Base-by-base conservation (phyloP, 2,113 vertebrate species). In the Nymphicus hollandicus region DNA sequence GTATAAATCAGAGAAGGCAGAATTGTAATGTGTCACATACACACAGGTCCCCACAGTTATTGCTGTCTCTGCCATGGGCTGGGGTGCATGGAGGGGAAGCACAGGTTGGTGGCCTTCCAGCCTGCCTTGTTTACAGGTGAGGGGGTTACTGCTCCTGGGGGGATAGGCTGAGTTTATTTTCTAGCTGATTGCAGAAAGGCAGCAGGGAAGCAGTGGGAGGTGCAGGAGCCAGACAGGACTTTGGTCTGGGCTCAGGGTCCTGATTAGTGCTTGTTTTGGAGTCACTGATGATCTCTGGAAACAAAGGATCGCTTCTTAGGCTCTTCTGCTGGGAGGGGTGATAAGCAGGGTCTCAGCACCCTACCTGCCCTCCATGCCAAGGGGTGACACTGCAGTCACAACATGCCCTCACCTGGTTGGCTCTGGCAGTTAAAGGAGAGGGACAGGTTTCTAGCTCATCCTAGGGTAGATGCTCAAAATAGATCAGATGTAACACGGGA, bases 31-130 rank as follows among this genome's bases (percentile, higher is more conserved):
- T 19, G 23, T 50, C 50, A 33, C 31, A 47, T 1, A 17, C 24
- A 17, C 3, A 1, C 31, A 1, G 3, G 28, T 44, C 27, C 47
- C 50, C 16, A 4, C 0, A 1, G 50, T 11, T 53, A n/a, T 17
- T 16, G 1, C 27, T 3, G 0, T 5, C 53, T 25, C 46, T 39
- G 37, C 37, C 87, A 55, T 47, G 60, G 43, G 33, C 11, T 31
- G 39, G 6, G 46, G 44, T 13, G 13, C 44, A 39, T 0, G 5
- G 49, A 53, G 31, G 25, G 60, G 24, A 69, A 86, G 27, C 3
- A 1, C 81, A 65, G 76, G 28, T 9, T 3, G 7, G 65, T 3
- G 47, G 33, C 52, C 52, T 52, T 91, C 39, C 24, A 64, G 27
- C 47, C 3, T 55, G 39, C 33, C 22, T 43, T 71, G 66, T 49